Percentiles rank a stretch among this genome's conserved stretches.
These are phyloP conservation scores for Liasis olivaceus DNA, from an alignment of 2,797 vertebrate genomes.

Conservation along the genomic window DNA sequence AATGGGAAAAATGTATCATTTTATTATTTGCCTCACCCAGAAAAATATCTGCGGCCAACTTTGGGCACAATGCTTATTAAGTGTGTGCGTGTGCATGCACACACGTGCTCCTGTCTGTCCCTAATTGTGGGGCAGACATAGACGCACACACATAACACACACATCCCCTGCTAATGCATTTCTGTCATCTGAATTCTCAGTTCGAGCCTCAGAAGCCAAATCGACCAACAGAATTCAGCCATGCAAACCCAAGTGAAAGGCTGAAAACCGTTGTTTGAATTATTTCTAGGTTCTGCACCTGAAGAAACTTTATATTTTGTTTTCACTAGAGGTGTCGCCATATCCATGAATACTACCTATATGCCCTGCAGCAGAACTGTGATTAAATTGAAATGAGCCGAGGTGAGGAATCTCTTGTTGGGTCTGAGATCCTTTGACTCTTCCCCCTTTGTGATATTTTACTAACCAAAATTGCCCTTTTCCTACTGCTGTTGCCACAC, in stretches of 20 bases:
- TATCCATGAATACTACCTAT: background rate
- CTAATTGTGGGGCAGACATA: background rate
- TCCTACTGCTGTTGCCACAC: no score
- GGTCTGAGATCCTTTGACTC: background rate
- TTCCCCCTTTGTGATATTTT: background rate
- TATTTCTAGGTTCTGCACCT: background rate
- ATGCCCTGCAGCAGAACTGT: background rate
- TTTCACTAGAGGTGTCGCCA: background rate
- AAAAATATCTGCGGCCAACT: background rate
- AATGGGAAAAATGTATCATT: background rate
- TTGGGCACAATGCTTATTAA: background rate
- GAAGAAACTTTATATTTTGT: background rate
- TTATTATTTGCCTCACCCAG: background rate
- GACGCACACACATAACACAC: background rate
- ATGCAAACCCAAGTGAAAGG: background rate
- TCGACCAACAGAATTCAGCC: background rate
- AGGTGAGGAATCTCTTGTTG: background rate
- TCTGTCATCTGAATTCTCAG: background rate
- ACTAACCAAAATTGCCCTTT: background rate
- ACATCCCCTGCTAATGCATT: background rate
- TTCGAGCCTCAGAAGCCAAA: background rate
- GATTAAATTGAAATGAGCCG: background rate
- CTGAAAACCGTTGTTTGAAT: background rate
- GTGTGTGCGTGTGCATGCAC: background rate
- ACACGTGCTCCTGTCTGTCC: background rate